Base-by-base conservation (phyloP, 2,797 vertebrate species). In the Acrocephalus scirpaceus region DNA sequence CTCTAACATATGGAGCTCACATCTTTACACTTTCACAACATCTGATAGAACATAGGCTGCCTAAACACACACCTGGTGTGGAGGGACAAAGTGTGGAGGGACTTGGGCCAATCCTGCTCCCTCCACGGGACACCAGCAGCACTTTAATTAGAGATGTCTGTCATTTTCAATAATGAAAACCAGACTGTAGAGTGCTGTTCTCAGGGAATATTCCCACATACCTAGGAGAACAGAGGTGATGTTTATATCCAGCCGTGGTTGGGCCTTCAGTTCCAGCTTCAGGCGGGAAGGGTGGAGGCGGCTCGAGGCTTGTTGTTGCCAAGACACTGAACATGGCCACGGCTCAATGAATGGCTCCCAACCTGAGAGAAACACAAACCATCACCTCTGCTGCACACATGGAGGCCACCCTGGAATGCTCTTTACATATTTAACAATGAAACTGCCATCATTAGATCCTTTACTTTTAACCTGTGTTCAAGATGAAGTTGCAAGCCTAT, bases 321-420 rank as follows among this genome's bases (percentile, higher is more conserved):
- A 99, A 5, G 97, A 98, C 69, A 99, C 97, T 22, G 98, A 98
- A 72, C 99, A 99, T 0, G 99, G 98, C 99, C 99, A 99, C 0
- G 99, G 99, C 96, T 99, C 99, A 12, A 99, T 98, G 81, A 99
- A 99, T 0, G 99, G 99, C 96, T 99, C 99, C 99, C 99, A 99
- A 86, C 99, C 99, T 99, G 90, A 45, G 95, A 66, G 42, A 90
- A 85, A 93, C 66, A 96, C 84, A 85, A 87, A 92, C 32, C 12
- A 25, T 56, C 86, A 92, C 72, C 70, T 44, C 20, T 79, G 87
- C 71, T n/a, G 42, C 73, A 90, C 42, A 32, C 20, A 6, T 29
- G 81, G 65, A 86, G 57, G 44, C 47, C 56, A 79, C 30, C 9
- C 3, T 62, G 65, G 19, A 95, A 62, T 32, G 80, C 65, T 66